Evolutionary conservation across 2,888 invertebrate species (phyloP), one percentile per base, ranked within the genome.

Genomic region (Nomada lathburiana): DNA sequence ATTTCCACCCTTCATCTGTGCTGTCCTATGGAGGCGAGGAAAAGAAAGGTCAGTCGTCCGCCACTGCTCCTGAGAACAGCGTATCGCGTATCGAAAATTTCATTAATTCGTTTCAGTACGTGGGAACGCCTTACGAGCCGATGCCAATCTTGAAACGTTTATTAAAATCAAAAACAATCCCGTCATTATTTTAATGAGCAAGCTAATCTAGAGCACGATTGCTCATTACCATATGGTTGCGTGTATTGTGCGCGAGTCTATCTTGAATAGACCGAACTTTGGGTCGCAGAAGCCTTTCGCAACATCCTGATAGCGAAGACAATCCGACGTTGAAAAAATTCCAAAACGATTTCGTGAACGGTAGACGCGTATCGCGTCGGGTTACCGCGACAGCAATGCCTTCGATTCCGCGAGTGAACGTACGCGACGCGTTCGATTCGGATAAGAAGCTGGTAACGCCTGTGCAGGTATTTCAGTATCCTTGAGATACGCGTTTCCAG

Each of bases 361-460:
- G 16, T 3, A 16, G 23, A 7, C 69, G 44, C 20, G 55, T 69
- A 47, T 59, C 70, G 59, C 53, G 42, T 55, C 23, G 64, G 36
- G 65, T 47, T 70, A 44, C 47, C 26, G 26, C 60, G 69, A 18
- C 29, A 29, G 20, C 55, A 57, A 42, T 55, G 74, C 67, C 50
- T 73, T 74, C 52, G 50, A 65, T 83, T 82, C 74, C 70, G 83
- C 76, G 83, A 83, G 83, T 84, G 84, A 84, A 84, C 63, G 85
- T 81, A 44, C 72, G 42, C 44, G 47, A 53, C 44, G 29, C 68
- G 53, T 53, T 53, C 20, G 36, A 29, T 18, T 63, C 52, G 20
- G 75, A 76, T 70, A 71, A 76, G 65, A 71, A 47, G n/a, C 76
- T 77, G 82, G 79, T 74, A 86, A 86, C 86, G 86, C 76, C 84